A percentile compares a stretch with the other conserved stretches of the same genome.
These are phyloP conservation scores for Danionella cerebrum DNA, from an alignment of 2,113 vertebrate genomes.

Conservation along the genomic window DNA sequence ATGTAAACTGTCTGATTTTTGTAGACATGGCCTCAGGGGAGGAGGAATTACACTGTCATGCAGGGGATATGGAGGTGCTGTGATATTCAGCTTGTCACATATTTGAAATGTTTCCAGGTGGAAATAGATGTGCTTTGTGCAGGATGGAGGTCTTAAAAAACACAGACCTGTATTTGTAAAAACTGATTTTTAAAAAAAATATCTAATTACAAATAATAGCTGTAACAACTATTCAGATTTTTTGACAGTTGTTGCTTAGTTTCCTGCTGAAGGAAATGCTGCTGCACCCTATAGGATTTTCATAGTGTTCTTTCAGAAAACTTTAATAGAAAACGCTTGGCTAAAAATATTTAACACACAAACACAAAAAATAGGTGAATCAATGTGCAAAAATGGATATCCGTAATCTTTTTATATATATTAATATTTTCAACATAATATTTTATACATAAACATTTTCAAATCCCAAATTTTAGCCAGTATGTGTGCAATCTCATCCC, in stretches of 20 bases:
- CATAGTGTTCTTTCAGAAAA: not conserved
- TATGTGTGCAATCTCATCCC: no score
- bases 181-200: slow-evolving; percentile 2
- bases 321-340: not conserved
- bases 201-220: no score
- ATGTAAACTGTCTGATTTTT: slow-evolving; percentile 91
- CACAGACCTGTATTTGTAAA: slow-evolving; percentile 7
- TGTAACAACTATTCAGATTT: slow-evolving; percentile 12
- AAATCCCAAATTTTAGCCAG: no score
- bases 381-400: no score
- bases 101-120: slow-evolving; percentile 87
- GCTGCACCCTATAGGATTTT: no score
- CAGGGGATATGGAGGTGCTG: slow-evolving; percentile 80
- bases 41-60: slow-evolving; percentile 90
- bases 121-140: slow-evolving; percentile 60
- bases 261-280: not conserved
- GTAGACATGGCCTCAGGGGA: slow-evolving; percentile 88
- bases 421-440: no score
- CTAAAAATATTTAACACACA: not conserved
- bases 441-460: no score
- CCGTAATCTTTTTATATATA: no score
- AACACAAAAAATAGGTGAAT: no score
- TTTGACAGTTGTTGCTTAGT: not conserved
- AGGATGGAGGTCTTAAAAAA: slow-evolving; percentile 31
- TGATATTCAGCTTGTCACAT: slow-evolving; percentile 84